Conservation (phyloP, 2,113 vertebrate species). For the Psilopogon haemacephalus region DNA sequence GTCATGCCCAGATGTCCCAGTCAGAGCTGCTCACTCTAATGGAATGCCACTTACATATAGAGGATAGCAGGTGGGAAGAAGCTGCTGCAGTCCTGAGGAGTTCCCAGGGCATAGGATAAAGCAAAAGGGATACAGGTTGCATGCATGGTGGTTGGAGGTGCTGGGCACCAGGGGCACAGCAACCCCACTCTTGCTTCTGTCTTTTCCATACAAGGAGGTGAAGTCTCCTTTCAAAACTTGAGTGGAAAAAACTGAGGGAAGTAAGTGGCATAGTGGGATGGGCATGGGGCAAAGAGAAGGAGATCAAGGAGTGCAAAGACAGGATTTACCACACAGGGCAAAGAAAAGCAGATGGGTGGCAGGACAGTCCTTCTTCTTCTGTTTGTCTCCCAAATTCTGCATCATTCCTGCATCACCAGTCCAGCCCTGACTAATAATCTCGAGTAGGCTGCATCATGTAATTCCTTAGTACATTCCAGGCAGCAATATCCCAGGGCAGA, state of each 20-base stretch:
- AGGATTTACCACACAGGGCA: neutral
- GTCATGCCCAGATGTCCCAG: neutral
- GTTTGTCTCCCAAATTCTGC: neutral
- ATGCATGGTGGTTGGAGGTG: neutral
- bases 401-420: neutral
- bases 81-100: neutral
- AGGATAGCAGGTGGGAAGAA: neutral
- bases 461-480: conserved; percentile 18
- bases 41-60: neutral
- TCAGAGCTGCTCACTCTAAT: neutral
- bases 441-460: neutral
- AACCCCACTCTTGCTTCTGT: neutral
- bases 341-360: neutral
- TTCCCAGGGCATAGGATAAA: neutral
- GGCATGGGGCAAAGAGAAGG: neutral
- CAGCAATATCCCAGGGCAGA: neutral
- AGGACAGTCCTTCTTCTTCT: neutral
- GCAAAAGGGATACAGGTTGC: neutral
- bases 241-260: neutral
- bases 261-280: neutral
- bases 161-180: neutral
- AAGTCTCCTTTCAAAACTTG: neutral
- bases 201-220: neutral
- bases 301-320: rapidly evolving
- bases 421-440: neutral